phyloP scores from a whole-genome alignment of 1,140 invertebrate genomes.

The Neotoxoptera formosana region DNA sequence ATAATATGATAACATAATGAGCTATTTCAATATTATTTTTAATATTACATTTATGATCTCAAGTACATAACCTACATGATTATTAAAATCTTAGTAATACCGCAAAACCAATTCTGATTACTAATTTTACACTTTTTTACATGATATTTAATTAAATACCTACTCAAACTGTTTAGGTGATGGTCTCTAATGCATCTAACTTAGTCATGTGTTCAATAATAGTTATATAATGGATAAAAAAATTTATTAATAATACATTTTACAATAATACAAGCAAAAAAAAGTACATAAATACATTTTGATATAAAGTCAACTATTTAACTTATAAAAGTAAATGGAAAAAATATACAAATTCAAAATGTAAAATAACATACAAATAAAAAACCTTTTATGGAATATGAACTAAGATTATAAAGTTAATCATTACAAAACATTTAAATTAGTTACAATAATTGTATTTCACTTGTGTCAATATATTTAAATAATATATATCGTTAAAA shows the following conservation, averaged over 20 bases:
- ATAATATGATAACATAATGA: not conserved
- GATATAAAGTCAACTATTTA: not conserved
- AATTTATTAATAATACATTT: not conserved
- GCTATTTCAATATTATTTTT: not conserved
- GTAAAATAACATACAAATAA: constrained; percentile 4
- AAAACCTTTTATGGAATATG: not conserved
- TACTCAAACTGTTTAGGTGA: not conserved
- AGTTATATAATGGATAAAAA: not conserved
- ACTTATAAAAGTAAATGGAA: not conserved
- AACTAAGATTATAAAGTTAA: not conserved
- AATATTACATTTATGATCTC: not conserved
- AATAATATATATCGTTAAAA: not conserved
- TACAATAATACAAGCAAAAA: not conserved
- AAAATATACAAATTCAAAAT: not conserved
- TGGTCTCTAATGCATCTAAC: not conserved
- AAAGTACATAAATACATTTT: not conserved
- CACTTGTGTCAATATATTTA: not conserved
- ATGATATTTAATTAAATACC: too few relatives aligned
- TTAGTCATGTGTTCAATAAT: not conserved
- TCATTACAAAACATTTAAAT: constrained; percentile 25
- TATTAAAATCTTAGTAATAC: not conserved
- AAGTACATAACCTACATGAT: not conserved
- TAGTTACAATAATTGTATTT: not conserved
- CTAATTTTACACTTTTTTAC: too few relatives aligned
- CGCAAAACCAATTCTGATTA: too few relatives aligned